These are phyloP conservation scores for Macrophya annulata DNA, from an alignment of 2,888 invertebrate genomes.

Conservation along the genomic window DNA sequence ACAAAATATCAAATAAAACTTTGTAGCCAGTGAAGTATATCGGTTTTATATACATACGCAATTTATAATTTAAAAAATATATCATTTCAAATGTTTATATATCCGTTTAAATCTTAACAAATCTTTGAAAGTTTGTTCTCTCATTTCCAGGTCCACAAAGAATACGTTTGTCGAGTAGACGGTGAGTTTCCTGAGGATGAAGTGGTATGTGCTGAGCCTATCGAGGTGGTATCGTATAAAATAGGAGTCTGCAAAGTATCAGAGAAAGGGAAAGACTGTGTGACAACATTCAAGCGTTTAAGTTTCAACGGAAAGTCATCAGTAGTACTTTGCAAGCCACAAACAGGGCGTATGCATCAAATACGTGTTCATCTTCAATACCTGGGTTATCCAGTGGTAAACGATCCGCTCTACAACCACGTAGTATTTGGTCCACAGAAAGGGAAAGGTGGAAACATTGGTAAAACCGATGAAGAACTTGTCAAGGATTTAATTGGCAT, in stretches of 20 bases:
- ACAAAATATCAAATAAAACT: not conserved
- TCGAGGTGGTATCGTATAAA: conserved; percentile 96
- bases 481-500: conserved; percentile 94
- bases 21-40: not conserved
- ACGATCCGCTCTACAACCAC: conserved; percentile 98
- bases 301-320: conserved; percentile 95
- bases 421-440: conserved; percentile 96
- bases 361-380: conserved; percentile 99
- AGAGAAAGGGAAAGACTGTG: conserved; percentile 95
- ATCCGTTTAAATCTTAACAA: not conserved
- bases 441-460: conserved; percentile 93
- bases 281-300: conserved; percentile 94
- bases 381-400: conserved; percentile 97
- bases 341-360: conserved; percentile 99
- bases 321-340: conserved; percentile 96
- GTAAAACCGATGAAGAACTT: conserved; percentile 94
- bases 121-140: not conserved
- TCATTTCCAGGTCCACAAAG: conserved; percentile 88
- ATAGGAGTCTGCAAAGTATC: conserved; percentile 98
- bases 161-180: conserved; percentile 97
- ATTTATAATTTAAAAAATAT: not conserved
- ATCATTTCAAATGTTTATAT: not conserved
- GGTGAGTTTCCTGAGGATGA: conserved; percentile 96
- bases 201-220: conserved; percentile 93
- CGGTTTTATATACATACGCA: not conserved